Conservation (phyloP, 2,113 vertebrate genomes). For the Periophthalmodon schlosseri region DNA sequence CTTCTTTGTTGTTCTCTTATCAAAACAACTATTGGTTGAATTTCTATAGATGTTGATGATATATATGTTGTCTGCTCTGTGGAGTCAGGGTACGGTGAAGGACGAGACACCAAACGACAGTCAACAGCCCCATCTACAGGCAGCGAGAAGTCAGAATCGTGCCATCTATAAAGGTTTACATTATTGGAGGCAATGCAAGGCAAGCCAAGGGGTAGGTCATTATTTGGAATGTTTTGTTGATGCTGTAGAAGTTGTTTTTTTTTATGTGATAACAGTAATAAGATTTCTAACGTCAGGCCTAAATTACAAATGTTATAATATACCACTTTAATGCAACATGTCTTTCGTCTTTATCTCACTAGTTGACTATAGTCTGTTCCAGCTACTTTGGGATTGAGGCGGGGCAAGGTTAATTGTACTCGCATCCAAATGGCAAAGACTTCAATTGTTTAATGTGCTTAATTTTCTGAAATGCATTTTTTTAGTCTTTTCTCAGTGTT, state of each 20-base stretch:
- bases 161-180: neutral
- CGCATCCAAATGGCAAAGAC: neutral
- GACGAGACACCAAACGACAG: constrained; percentile 36
- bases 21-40: neutral
- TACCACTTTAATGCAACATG: too few relatives aligned
- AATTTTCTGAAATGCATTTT: neutral
- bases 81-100: constrained; percentile 10
- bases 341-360: neutral
- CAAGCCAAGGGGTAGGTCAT: neutral
- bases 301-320: too few relatives aligned
- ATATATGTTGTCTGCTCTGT: constrained; percentile 46
- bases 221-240: neutral
- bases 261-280: neutral
- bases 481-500: too few relatives aligned
- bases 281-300: too few relatives aligned
- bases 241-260: neutral
- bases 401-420: neutral
- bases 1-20: neutral
- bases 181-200: neutral
- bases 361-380: neutral
- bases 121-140: constrained; percentile 76
- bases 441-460: too few relatives aligned
- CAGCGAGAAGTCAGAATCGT: neutral
- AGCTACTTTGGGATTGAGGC: neutral
- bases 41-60: constrained; percentile 63